Conservation (phyloP, 2,797 vertebrate genomes). For the Cyprinodon diabolis region DNA sequence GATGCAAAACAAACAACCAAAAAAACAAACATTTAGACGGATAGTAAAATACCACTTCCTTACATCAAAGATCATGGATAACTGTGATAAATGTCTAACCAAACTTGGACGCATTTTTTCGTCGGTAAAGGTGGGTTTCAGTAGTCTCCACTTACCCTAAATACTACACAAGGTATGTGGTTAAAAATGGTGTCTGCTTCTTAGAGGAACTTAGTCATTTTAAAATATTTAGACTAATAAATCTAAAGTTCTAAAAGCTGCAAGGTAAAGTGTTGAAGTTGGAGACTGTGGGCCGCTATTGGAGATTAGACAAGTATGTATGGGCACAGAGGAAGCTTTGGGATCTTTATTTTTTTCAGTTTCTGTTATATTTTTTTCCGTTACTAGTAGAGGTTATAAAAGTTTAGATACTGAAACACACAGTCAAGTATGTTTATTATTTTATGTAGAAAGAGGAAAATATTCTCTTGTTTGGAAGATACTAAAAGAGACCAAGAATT, state of each 20-base stretch:
- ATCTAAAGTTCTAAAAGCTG: slow-evolving; percentile 35
- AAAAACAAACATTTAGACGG: slow-evolving; percentile 10
- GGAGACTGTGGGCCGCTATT: slow-evolving; percentile 39
- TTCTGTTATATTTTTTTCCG: slow-evolving; percentile 31
- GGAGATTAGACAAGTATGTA: slow-evolving; percentile 55
- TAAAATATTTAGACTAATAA: slow-evolving; percentile 29
- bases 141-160: slow-evolving; percentile 29
- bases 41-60: neutral
- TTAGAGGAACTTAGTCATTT: slow-evolving; percentile 55
- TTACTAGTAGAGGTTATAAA: slow-evolving; percentile 1
- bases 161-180: slow-evolving; percentile 19
- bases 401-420: no score
- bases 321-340: slow-evolving; percentile 50
- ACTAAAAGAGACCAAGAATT: no score
- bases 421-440: no score
- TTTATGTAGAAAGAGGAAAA: no score
- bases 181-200: slow-evolving; percentile 15
- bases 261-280: slow-evolving; percentile 13
- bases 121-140: slow-evolving; percentile 29
- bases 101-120: slow-evolving; percentile 1
- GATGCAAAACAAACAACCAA: slow-evolving; percentile 9
- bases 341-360: slow-evolving; percentile 21
- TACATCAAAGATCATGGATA: slow-evolving; percentile 11
- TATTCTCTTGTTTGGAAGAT: no score
- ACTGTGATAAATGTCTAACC: slow-evolving; percentile 1